These are phyloP conservation scores for Octonoba sinensis DNA, from an alignment of 2,888 invertebrate genomes.

Conservation along the genomic window DNA sequence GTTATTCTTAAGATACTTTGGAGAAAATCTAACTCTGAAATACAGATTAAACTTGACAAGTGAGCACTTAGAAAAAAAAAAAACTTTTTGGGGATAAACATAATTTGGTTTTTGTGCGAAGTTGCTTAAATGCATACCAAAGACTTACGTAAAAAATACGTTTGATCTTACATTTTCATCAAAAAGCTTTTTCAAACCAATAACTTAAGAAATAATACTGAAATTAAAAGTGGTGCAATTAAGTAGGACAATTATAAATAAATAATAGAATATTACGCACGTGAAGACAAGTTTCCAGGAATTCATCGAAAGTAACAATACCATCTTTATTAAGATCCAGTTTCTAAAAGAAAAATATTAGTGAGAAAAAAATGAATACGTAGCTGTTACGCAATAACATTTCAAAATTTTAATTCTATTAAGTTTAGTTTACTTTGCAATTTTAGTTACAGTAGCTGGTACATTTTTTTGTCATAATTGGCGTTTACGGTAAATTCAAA, in stretches of 20 bases:
- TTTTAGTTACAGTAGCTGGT: no score
- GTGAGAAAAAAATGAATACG: background rate
- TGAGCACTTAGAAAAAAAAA: no score
- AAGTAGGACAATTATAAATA: conserved; percentile 70
- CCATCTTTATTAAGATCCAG: conserved; percentile 88
- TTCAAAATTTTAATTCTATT: background rate
- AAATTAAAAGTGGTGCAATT: background rate
- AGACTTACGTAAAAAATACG: background rate
- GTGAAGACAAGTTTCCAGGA: conserved; percentile 84
- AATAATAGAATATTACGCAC: conserved; percentile 75
- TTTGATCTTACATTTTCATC: no score
- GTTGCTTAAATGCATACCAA: background rate
- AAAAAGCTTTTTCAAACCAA: no score
- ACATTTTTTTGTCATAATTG: no score
- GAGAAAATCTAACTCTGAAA: no score
- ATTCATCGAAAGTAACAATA: conserved; percentile 89
- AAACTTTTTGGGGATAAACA: no score
- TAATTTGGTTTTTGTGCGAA: background rate
- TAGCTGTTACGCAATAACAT: background rate
- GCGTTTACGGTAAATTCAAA: no score
- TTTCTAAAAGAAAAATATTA: conserved; percentile 57
- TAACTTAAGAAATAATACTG: no score
- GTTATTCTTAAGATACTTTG: no score
- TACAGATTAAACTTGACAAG: no score
- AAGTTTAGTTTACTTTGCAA: no score